Evolutionary conservation across 2,113 vertebrate species (phyloP).

Genomic region (Arenaria interpres): DNA sequence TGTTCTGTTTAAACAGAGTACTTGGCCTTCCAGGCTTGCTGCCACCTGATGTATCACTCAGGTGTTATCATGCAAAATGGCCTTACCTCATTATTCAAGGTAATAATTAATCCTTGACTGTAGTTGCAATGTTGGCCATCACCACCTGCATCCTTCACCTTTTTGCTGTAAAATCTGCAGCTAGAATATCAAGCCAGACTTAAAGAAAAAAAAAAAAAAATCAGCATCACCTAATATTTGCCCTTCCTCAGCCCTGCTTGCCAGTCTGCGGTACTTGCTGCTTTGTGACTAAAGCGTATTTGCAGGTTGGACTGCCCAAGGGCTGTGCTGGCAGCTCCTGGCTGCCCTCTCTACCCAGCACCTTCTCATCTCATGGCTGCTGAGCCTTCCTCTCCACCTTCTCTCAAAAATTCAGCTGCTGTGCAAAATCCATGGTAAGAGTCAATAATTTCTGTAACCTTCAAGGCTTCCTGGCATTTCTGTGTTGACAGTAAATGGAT

Average conservation of each 20-base stretch:
- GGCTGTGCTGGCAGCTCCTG: background rate
- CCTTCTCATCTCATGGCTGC: background rate
- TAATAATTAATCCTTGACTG: background rate
- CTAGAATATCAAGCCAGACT: background rate
- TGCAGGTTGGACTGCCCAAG: accelerated
- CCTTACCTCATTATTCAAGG: background rate
- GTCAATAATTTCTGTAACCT: background rate
- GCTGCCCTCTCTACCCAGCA: background rate
- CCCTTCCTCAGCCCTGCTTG: accelerated
- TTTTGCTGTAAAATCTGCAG: background rate
- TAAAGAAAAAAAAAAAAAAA: background rate
- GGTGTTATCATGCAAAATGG: background rate
- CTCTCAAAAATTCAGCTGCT: background rate
- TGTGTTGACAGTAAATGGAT: background rate
- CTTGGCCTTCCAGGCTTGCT: background rate
- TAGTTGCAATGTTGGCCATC: background rate
- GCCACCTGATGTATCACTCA: background rate
- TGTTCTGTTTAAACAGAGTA: background rate
- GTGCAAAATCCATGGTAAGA: background rate
- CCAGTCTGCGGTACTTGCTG: background rate
- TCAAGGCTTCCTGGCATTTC: background rate
- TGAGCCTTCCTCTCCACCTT: background rate
- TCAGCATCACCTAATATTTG: background rate
- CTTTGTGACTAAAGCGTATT: background rate
- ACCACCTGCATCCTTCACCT: background rate